Evolutionary conservation across 2,797 vertebrate genomes (phyloP).

Genomic region (Oreochromis grahami): DNA sequence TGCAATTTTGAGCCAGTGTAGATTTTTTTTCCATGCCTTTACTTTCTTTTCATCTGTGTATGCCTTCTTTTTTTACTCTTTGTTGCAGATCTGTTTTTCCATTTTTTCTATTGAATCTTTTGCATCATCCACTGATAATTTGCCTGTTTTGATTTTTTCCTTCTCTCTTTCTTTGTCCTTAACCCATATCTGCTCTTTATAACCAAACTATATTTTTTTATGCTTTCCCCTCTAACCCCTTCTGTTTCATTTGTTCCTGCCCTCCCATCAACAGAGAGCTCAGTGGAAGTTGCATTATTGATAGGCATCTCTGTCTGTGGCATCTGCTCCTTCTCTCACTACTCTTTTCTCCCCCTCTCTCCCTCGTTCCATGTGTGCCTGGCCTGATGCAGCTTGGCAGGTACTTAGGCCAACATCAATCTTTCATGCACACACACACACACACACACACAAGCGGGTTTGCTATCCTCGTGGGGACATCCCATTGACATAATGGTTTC

Average conservation of each 20-base stretch:
- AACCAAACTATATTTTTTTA: background rate
- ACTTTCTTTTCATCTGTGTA: background rate
- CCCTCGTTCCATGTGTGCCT: slow-evolving; percentile 54
- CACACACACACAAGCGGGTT: slow-evolving; percentile 3
- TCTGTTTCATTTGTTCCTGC: background rate
- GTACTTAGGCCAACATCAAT: slow-evolving; percentile 81
- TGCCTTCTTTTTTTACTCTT: background rate
- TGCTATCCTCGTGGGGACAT: too few relatives aligned
- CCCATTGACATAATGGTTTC: too few relatives aligned
- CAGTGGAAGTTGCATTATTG: slow-evolving; percentile 78
- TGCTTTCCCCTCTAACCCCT: background rate
- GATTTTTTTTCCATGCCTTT: background rate
- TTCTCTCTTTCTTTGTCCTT: background rate
- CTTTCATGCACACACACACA: slow-evolving; percentile 68
- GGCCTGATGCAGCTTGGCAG: slow-evolving; percentile 77
- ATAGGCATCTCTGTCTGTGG: slow-evolving; percentile 74
- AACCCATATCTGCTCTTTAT: background rate
- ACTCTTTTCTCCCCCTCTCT: slow-evolving; percentile 12
- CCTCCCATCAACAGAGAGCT: slow-evolving; percentile 31
- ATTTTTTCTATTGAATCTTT: background rate
- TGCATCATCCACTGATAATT: background rate
- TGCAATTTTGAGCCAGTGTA: background rate
- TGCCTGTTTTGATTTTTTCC: background rate
- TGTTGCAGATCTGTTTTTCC: background rate
- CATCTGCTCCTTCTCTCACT: slow-evolving; percentile 68